Conservation (phyloP, 2,113 vertebrate species). For the Megaceryle maxima region DNA sequence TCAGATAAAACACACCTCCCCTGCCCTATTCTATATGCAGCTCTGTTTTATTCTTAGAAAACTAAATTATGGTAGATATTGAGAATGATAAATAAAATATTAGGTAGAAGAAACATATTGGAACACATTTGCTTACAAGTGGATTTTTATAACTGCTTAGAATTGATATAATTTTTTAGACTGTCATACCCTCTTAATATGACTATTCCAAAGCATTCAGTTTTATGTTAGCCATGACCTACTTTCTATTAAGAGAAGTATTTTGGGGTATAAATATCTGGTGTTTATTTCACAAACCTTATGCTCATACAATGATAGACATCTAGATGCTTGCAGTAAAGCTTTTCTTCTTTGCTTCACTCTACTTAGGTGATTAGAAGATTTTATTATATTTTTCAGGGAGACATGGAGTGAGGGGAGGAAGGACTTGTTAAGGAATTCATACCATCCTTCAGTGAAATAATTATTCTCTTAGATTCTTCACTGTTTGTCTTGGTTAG, state of each 20-base stretch:
- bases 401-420: background rate
- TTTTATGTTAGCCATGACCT: conserved; percentile 11
- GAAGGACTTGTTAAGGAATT: background rate
- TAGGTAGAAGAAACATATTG: background rate
- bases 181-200: background rate
- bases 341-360: background rate
- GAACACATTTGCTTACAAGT: background rate
- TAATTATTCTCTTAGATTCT: background rate
- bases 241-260: conserved; percentile 10
- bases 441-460: background rate
- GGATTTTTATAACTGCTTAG: background rate
- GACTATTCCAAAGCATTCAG: background rate
- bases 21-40: background rate
- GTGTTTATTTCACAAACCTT: background rate
- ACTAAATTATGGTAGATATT: background rate
- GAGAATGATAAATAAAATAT: background rate
- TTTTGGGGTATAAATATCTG: background rate
- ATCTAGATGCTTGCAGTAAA: background rate
- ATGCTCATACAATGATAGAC: background rate
- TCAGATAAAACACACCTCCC: background rate
- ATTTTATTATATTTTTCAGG: background rate
- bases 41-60: background rate
- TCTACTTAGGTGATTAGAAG: background rate
- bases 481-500: background rate
- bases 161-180: background rate